Evolutionary conservation across 2,797 vertebrate species (phyloP).

Genomic region (Lagodon rhomboides): DNA sequence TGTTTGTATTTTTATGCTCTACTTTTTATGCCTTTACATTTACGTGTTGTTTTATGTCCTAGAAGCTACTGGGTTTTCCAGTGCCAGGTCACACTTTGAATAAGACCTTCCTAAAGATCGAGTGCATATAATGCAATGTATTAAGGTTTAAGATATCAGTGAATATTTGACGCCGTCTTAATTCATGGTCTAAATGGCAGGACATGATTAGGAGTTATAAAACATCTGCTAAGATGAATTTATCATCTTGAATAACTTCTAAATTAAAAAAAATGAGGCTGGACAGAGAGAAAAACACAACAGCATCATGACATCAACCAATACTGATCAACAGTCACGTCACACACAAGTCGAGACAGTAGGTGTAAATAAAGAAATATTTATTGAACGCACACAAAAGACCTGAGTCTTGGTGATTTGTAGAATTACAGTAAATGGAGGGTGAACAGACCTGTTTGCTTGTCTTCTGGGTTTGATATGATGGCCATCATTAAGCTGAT

Average conservation of each 20-base stretch:
- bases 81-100: neutral
- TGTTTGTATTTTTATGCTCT: neutral
- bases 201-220: neutral
- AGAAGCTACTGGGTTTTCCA: neutral
- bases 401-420: conserved; percentile 22
- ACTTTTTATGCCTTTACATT: neutral
- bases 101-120: neutral
- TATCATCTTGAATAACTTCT: neutral
- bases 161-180: neutral
- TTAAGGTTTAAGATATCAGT: neutral
- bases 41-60: neutral
- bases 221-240: neutral
- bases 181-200: neutral
- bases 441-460: conserved; percentile 6
- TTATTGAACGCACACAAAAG: neutral
- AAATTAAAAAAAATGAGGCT: neutral
- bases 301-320: conserved; percentile 1
- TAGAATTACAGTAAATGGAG: conserved; percentile 17
- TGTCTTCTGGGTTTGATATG: conserved; percentile 31
- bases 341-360: conserved; percentile 4
- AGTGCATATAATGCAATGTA: neutral
- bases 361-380: conserved; percentile 1
- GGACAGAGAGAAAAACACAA: neutral
- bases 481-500: conserved; percentile 39
- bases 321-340: neutral